Base-by-base conservation (phyloP, 2,797 vertebrate genomes). In the Protosalanx chinensis region DNA sequence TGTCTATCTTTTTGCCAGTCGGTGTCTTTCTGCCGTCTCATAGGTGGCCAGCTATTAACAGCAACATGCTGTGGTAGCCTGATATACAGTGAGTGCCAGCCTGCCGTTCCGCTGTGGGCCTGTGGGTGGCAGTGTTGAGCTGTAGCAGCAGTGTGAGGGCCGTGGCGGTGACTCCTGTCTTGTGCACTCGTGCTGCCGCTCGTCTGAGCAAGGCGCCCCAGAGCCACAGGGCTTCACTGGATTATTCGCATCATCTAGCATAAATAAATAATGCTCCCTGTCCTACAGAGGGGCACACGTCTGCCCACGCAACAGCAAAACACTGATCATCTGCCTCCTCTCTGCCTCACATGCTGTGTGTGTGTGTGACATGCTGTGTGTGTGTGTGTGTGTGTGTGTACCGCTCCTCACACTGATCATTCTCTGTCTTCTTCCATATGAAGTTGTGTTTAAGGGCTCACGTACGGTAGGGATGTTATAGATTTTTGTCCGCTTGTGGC, bases 91-190 rank as follows among this genome's bases (percentile, higher is more conserved):
- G 46, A 5, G 46, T 12, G 49, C 32, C n/a, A 32, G 30, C 2
- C 46, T 20, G 32, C n/a, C 29, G 23, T 68, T 46, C 79, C 65
- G 5, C 15, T 13, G 8, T 16, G 64, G 37, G 75, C 85, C 91
- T 71, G 76, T 84, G 89, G 90, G 86, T 88, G 91, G 90, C 88
- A 81, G 76, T 78, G 79, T 91, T 86, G 89, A 81, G 80, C 85
- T 77, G 76, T 59, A 64, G 37, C 35, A 72, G 70, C 10, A 32
- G 13, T 8, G 74, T 76, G 27, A 46, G 56, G 51, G 51, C 32
- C 8, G 37, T 12, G 37, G 15, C 3, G 13, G 53, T 49, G 16
- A 13, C 41, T 46, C 41, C 10, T 51, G 23, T 67, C 35, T 33
- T 67, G 12, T 15, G 53, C 12, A 4, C 35, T n/a, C 13, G 51